phyloP scores from a whole-genome alignment of 2,888 invertebrate species.

The Hemistola chrysoprasaria region DNA sequence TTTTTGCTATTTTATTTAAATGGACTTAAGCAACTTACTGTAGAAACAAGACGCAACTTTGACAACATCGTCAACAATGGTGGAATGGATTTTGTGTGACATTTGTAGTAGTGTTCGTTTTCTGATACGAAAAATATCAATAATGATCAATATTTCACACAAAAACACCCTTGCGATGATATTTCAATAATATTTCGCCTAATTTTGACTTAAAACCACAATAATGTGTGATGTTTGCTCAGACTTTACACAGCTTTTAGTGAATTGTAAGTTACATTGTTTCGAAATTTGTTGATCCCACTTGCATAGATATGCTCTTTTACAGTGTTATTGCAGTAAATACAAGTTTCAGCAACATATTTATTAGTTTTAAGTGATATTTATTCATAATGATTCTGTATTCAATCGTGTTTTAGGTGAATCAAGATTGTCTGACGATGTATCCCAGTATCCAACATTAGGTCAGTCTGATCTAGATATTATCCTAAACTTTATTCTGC shows the following conservation, averaged over 20 bases:
- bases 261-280: conserved; percentile 83
- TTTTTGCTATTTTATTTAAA: no score
- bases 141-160: conserved; percentile 70
- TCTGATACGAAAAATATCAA: conserved; percentile 76
- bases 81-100: conserved; percentile 77
- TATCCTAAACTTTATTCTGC: conserved; percentile 91
- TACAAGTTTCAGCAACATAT: conserved; percentile 12
- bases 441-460: conserved; percentile 88
- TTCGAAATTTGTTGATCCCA: conserved; percentile 61
- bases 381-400: conserved; percentile 16
- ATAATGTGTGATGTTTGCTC: conserved; percentile 96
- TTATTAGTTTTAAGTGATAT: conserved; percentile 8
- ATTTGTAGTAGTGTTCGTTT: conserved; percentile 74
- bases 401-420: conserved; percentile 85
- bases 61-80: conserved; percentile 81
- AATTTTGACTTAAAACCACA: conserved; percentile 76
- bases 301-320: conserved; percentile 42
- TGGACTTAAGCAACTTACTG: no score
- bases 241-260: conserved; percentile 95
- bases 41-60: conserved; percentile 64
- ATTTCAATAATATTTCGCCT: conserved; percentile 70
- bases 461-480: conserved; percentile 91
- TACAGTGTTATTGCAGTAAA: conserved; percentile 27
- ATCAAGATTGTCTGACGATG: conserved; percentile 89
- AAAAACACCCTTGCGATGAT: conserved; percentile 64